Percentiles rank a stretch among this genome's conserved stretches.
These are phyloP conservation scores for Anthophora plumipes DNA, from an alignment of 2,888 invertebrate species.

Conservation along the genomic window DNA sequence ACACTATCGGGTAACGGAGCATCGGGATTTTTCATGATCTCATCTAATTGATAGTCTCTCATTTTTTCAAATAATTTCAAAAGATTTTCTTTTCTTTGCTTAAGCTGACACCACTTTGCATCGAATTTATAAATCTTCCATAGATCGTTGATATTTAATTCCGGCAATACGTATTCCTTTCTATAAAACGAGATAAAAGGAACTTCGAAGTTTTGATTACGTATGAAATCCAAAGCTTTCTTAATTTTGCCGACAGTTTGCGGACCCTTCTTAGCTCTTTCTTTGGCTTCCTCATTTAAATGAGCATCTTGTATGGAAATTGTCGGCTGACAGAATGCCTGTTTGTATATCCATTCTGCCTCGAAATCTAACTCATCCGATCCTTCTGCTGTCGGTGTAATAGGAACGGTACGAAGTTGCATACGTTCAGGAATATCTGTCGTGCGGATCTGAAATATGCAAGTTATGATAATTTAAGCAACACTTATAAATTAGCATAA, in stretches of 20 bases:
- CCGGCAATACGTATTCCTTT: constrained; percentile 98
- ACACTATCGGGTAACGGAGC: constrained; percentile 93
- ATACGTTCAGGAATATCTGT: constrained; percentile 96
- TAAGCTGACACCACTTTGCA: constrained; percentile 97
- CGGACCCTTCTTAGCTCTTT: constrained; percentile 88
- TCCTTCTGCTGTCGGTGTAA: constrained; percentile 92
- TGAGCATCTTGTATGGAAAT: constrained; percentile 92
- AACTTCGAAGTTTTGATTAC: constrained; percentile 97
- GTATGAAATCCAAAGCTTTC: constrained; percentile 97
- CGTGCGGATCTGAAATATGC: constrained; percentile 88
- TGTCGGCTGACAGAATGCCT: constrained; percentile 94
- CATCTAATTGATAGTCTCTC: constrained; percentile 95
- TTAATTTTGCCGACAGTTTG: constrained; percentile 95
- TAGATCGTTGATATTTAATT: constrained; percentile 96
- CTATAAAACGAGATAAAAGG: constrained; percentile 99
- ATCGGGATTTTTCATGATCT: constrained; percentile 92
- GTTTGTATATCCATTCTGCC: constrained; percentile 98
- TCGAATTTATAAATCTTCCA: constrained; percentile 99
- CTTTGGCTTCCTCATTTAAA: constrained; percentile 85
- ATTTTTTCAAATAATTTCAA: constrained; percentile 94
- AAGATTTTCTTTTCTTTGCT: constrained; percentile 93
- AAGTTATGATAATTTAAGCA: neutral
- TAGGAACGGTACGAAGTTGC: constrained; percentile 95
- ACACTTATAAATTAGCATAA: constrained; percentile 28
- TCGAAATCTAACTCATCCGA: constrained; percentile 96